Base-by-base conservation (phyloP, 2,888 invertebrate genomes). In the Meloe dianella region DNA sequence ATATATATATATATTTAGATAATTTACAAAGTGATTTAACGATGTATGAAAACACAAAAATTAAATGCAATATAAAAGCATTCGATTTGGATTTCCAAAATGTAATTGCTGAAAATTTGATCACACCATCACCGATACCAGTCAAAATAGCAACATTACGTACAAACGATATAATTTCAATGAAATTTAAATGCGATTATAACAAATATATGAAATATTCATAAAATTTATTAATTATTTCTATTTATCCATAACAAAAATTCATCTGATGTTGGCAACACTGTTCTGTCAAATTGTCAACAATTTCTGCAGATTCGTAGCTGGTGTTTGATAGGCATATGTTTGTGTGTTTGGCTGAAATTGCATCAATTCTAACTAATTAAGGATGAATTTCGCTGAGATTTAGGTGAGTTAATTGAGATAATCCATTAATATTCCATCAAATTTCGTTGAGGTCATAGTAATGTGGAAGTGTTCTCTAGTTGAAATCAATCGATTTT, bases 81-180 rank as follows among this genome's bases (percentile, higher is more conserved):
- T 77, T 82, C 57, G 80, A 82, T 72, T 71, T 77, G 10, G 63
- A 77, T 69, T 79, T 80, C 72, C 76, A 81, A 68, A 79, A 80
- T 68, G 67, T 82, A n/a, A 63, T 82, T 24, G 80, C 82, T 1
- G 80, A 82, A 70, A 75, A 82, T 72, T 72, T 83, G 27, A 67
- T 72, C 60, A 81, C 82, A 27, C 78, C 79, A 22, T 68, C 73
- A 59, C 75, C 78, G 6, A 64, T 65, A 58, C 63, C 72, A 9
- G 64, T 81, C 24, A 71, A 73, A 58, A 74, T 67, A 47, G 81
- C 81, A 27, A 75, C 79, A 61, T 69, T 83, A 56, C 73, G 82
- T 71, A 75, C 78, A 22, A 77, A 70, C 66, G 83, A 83, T 76
- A 78, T 83, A 54, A 76, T 77, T 66, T 77, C 76, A 7, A 74